Evolutionary conservation across 1,140 invertebrate species (phyloP).

Genomic region (Mizuhopecten yessoensis): DNA sequence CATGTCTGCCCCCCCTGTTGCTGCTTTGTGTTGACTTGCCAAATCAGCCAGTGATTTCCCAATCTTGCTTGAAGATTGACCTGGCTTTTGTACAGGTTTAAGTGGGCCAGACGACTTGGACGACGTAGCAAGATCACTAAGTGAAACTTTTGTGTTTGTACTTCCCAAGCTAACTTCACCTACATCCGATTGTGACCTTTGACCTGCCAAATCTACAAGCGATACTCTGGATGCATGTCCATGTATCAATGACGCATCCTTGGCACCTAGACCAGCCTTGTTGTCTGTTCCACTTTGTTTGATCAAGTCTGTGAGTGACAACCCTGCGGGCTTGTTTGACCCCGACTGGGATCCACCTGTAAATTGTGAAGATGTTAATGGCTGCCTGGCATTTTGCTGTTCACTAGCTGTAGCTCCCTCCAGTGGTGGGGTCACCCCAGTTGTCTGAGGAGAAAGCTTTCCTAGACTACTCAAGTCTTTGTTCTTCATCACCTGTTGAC

Average conservation of each 20-base stretch:
- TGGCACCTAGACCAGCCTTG: not conserved
- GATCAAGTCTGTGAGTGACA: slow-evolving; percentile 54
- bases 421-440: not conserved
- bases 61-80: not conserved
- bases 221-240: not conserved
- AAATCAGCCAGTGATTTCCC: slow-evolving; percentile 44
- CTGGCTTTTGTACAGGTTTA: not conserved
- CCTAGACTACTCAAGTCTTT: not conserved
- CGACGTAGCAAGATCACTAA: not conserved
- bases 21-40: slow-evolving; percentile 36
- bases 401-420: not conserved
- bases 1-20: not conserved
- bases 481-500: not conserved
- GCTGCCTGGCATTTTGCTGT: not conserved
- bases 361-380: not conserved
- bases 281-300: not conserved
- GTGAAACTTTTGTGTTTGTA: not conserved
- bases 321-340: not conserved
- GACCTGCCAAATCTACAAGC: slow-evolving; percentile 42
- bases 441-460: not conserved
- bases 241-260: too few relatives aligned
- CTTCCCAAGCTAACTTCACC: not conserved
- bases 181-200: not conserved
- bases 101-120: not conserved
- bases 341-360: not conserved